Evolutionary conservation across 2,113 vertebrate species (phyloP).

Genomic region (Hypanus sabinus): DNA sequence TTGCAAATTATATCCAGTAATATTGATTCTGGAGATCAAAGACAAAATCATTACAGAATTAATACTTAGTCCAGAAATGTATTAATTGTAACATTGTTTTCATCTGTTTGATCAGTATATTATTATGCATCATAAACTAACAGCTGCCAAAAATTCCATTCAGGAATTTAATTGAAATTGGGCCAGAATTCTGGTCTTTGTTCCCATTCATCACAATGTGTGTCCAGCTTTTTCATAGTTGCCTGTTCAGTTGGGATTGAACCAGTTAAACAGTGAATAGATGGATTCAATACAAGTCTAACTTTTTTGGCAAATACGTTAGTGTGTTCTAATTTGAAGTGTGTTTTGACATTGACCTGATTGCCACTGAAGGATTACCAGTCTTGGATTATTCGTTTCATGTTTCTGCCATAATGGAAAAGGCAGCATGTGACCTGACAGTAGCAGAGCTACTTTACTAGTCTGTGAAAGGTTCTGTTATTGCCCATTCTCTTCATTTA

Average conservation of each 20-base stretch:
- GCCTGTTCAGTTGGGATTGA: background rate
- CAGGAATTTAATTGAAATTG: background rate
- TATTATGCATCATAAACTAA: background rate
- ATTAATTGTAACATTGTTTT: background rate
- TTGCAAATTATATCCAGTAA: background rate
- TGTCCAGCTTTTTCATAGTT: background rate
- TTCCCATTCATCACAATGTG: background rate
- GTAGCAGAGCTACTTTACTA: background rate
- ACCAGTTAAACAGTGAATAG: background rate
- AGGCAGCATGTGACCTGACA: background rate
- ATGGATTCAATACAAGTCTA: background rate
- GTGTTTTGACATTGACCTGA: background rate
- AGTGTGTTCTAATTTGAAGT: background rate
- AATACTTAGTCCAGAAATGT: background rate
- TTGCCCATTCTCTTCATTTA: background rate
- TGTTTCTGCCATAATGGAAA: conserved; percentile 17
- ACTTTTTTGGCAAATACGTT: background rate
- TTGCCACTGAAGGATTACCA: too few relatives aligned
- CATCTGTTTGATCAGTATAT: background rate
- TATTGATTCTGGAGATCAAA: background rate
- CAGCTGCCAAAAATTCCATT: background rate
- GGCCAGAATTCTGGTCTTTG: background rate
- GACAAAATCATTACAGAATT: background rate
- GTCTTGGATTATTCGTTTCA: background rate
- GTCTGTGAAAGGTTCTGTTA: background rate